Evolutionary conservation across 1,140 invertebrate species (phyloP).

Genomic region (Euwallacea similis): DNA sequence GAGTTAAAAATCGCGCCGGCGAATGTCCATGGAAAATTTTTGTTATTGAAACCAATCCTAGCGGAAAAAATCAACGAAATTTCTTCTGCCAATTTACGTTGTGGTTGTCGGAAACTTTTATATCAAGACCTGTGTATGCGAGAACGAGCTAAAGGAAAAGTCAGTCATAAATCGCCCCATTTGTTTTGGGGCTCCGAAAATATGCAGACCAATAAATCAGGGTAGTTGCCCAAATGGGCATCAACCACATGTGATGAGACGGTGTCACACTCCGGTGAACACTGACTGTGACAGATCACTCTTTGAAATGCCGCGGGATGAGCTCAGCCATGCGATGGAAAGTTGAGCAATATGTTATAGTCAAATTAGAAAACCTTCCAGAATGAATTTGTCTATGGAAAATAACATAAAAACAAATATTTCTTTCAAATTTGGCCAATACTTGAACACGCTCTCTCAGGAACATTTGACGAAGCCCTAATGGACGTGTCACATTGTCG

Average conservation of each 20-base stretch:
- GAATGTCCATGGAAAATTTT: slow-evolving; percentile 1
- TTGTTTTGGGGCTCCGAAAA: slow-evolving; percentile 37
- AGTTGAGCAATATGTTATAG: too few relatives aligned
- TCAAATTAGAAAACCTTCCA: too few relatives aligned
- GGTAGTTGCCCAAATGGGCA: slow-evolving; percentile 31
- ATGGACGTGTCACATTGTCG: too few relatives aligned
- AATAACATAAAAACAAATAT: too few relatives aligned
- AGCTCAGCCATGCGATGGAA: slow-evolving; percentile 34
- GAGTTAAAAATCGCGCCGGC: slow-evolving; percentile 10
- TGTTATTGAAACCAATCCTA: slow-evolving; percentile 2
- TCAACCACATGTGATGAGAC: slow-evolving; percentile 28
- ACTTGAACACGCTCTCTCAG: too few relatives aligned
- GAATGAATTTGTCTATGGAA: too few relatives aligned
- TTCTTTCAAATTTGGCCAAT: too few relatives aligned
- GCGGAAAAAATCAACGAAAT: not conserved
- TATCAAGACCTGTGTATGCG: not conserved
- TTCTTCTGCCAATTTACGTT: too few relatives aligned
- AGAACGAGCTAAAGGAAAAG: not conserved
- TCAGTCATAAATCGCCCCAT: slow-evolving; percentile 42
- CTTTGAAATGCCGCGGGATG: slow-evolving; percentile 38
- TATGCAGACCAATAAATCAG: slow-evolving; percentile 46
- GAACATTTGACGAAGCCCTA: too few relatives aligned
- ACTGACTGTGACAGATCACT: slow-evolving; percentile 38
- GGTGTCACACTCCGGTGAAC: slow-evolving; percentile 34
- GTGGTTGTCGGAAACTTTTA: not conserved